Conservation (phyloP, 2,888 invertebrate species). For the Plutella xylostella region DNA sequence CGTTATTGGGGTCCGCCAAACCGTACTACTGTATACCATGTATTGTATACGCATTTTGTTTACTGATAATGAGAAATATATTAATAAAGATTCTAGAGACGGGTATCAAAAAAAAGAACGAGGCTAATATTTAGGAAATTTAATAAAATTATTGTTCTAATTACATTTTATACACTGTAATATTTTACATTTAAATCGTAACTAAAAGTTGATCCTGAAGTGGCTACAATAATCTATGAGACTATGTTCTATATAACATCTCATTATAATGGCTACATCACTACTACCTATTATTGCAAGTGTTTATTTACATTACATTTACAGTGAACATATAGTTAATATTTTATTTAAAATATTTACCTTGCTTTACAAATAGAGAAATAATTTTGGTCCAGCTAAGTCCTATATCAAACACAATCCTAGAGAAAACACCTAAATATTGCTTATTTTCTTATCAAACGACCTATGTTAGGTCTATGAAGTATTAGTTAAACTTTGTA, state of each 20-base stretch:
- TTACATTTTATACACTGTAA: slow-evolving; percentile 65
- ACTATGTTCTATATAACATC: slow-evolving; percentile 52
- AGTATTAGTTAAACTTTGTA: too few species aligned
- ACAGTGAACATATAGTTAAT: slow-evolving; percentile 43
- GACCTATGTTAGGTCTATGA: too few species aligned
- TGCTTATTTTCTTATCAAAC: slow-evolving; percentile 29
- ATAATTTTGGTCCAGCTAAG: slow-evolving; percentile 69
- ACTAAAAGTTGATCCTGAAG: slow-evolving; percentile 39
- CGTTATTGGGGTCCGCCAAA: too few species aligned
- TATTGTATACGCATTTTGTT: too few species aligned
- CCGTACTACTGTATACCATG: too few species aligned
- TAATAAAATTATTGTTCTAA: slow-evolving; percentile 66
- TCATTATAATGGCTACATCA: slow-evolving; percentile 37
- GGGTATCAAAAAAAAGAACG: too few species aligned
- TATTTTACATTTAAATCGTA: slow-evolving; percentile 42
- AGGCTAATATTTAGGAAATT: slow-evolving; percentile 54
- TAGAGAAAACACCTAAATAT: slow-evolving; percentile 48
- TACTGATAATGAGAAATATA: too few species aligned
- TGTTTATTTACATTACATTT: slow-evolving; percentile 58
- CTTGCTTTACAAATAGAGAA: slow-evolving; percentile 49
- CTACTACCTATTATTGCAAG: slow-evolving; percentile 60
- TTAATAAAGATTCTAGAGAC: too few species aligned
- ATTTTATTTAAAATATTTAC: slow-evolving; percentile 39
- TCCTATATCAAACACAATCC: slow-evolving; percentile 61
- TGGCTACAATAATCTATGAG: slow-evolving; percentile 35